Percentiles rank a stretch among this genome's conserved stretches.
These are phyloP conservation scores for Taenioides sp. DNA, from an alignment of 2,797 vertebrate species.

Conservation along the genomic window DNA sequence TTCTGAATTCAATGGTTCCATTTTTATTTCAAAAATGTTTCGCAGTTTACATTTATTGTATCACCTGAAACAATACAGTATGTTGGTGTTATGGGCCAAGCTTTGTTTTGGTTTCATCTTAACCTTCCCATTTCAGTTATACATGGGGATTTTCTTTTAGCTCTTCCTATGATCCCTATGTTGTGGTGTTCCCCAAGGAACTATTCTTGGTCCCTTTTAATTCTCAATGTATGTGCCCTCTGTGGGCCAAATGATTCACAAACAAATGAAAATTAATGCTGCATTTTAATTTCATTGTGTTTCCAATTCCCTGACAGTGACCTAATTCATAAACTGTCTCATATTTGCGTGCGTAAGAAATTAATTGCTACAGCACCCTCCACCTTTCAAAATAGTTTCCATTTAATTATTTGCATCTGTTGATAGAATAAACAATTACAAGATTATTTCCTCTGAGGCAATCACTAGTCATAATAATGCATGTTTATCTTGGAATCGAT, in stretches of 20 bases:
- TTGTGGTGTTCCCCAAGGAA: not conserved
- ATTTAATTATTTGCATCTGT: conserved; percentile 18
- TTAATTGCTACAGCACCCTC: conserved; percentile 29
- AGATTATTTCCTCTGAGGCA: conserved; percentile 23
- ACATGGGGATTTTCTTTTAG: not conserved
- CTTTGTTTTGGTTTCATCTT: too few species aligned
- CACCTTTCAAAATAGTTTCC: conserved; percentile 23
- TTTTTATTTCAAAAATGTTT: too few species aligned
- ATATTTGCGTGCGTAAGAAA: conserved; percentile 9
- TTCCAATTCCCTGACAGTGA: not conserved
- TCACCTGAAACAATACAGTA: too few species aligned
- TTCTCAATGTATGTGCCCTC: not conserved
- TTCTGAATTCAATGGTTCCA: too few species aligned
- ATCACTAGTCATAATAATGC: conserved; percentile 39
- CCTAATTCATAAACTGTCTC: not conserved
- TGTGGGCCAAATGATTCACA: not conserved
- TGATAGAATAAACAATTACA: conserved; percentile 30
- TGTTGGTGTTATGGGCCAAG: too few species aligned
- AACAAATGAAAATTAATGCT: too few species aligned
- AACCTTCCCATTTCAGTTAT: not conserved
- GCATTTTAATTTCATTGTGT: too few species aligned
- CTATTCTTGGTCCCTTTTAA: not conserved
- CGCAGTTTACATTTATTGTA: too few species aligned
- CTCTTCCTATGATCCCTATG: not conserved
- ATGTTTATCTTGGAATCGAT: conserved; percentile 23